phyloP scores from a whole-genome alignment of 2,797 vertebrate species.

The Gadopsis bispinosus region DNA sequence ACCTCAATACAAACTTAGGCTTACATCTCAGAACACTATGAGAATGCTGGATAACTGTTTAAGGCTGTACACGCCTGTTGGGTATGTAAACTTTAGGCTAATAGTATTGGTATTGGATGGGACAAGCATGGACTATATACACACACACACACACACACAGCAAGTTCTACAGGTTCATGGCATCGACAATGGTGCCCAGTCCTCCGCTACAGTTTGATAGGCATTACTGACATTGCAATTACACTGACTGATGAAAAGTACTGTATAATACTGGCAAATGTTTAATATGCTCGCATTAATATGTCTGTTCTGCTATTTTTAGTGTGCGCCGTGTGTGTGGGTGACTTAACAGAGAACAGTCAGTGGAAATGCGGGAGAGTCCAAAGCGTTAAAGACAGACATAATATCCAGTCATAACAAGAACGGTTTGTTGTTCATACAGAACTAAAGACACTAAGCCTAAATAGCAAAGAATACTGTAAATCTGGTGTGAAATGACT shows the following conservation, averaged over 20 bases:
- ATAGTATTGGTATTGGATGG: neutral
- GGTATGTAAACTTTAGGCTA: neutral
- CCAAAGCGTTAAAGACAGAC: constrained; percentile 13
- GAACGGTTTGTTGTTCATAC: constrained; percentile 5
- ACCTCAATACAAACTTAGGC: too few relatives aligned
- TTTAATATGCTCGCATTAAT: neutral
- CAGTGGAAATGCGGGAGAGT: constrained; percentile 16
- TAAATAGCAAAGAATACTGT: neutral
- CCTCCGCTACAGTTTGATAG: neutral
- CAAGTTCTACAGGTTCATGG: neutral
- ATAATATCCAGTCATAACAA: constrained; percentile 25
- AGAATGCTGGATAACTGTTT: neutral
- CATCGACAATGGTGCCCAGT: neutral
- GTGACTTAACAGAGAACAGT: constrained; percentile 28
- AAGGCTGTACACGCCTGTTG: neutral
- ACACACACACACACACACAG: neutral
- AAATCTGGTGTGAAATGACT: neutral
- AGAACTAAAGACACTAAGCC: neutral
- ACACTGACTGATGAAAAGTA: constrained; percentile 1
- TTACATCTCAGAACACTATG: neutral
- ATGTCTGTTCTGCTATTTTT: constrained; percentile 24
- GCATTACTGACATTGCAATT: neutral
- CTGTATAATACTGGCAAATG: neutral
- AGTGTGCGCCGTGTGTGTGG: constrained; percentile 11
- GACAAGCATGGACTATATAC: neutral